These are phyloP conservation scores for Dorcus parallelipipedus DNA, from an alignment of 2,888 invertebrate genomes.

Conservation along the genomic window DNA sequence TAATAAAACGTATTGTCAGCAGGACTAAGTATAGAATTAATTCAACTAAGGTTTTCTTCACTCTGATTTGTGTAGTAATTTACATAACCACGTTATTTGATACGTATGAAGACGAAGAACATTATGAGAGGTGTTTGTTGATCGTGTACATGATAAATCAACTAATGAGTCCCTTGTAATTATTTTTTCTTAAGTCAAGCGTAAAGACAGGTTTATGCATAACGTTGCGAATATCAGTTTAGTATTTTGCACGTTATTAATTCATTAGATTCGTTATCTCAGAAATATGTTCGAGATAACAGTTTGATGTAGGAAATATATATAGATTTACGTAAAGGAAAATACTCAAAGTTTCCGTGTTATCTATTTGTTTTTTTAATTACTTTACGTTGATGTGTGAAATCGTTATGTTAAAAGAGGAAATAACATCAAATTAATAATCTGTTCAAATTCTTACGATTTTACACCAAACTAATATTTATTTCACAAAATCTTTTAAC, in stretches of 20 bases:
- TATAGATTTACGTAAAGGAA: too few species aligned
- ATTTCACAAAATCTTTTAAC: too few species aligned
- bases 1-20: conserved; percentile 1
- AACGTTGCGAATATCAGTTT: not conserved
- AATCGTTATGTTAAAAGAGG: too few species aligned
- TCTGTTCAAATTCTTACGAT: too few species aligned
- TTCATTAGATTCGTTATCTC: not conserved
- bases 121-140: conserved; percentile 7
- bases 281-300: not conserved
- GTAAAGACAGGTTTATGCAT: not conserved
- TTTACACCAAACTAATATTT: too few species aligned
- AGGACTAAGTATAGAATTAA: not conserved
- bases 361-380: too few species aligned
- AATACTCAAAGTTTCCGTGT: too few species aligned
- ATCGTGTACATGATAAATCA: conserved; percentile 9
- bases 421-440: too few species aligned
- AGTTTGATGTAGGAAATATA: too few species aligned
- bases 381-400: too few species aligned
- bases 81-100: conserved; percentile 11
- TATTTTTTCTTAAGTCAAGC: conserved; percentile 5
- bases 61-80: conserved; percentile 9
- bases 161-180: conserved; percentile 9
- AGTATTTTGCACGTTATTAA: not conserved
- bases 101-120: conserved; percentile 7
- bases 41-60: conserved; percentile 4